phyloP scores from a whole-genome alignment of 2,113 vertebrate species.

The Neodon shergylaensis region DNA sequence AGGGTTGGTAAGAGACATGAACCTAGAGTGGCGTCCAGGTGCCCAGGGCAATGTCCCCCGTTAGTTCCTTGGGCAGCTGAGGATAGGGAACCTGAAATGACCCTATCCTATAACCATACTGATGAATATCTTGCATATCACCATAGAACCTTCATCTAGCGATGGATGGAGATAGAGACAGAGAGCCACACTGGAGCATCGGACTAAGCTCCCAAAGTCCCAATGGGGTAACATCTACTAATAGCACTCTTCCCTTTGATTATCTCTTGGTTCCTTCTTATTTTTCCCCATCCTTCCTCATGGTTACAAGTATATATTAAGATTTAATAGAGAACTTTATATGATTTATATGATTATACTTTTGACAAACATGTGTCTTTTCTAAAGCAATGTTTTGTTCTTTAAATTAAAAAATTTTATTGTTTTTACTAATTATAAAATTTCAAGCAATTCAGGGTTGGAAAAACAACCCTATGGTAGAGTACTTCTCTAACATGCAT shows the following conservation, averaged over 20 bases:
- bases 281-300: neutral
- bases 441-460: neutral
- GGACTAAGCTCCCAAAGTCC: too few relatives aligned
- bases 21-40: too few relatives aligned
- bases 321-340: neutral
- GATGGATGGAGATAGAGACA: too few relatives aligned
- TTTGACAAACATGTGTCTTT: neutral
- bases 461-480: neutral
- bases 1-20: too few relatives aligned
- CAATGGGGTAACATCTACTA: neutral
- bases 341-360: neutral
- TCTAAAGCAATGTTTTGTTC: neutral
- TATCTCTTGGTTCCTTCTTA: slow-evolving; percentile 20
- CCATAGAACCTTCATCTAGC: too few relatives aligned
- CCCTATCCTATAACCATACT: too few relatives aligned
- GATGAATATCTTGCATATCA: too few relatives aligned
- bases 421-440: slow-evolving; percentile 11
- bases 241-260: neutral
- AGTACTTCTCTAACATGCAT: neutral
- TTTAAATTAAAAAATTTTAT: slow-evolving; percentile 6
- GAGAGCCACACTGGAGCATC: too few relatives aligned
- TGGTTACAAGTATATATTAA: neutral
- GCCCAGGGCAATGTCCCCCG: too few relatives aligned
- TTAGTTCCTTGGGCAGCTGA: too few relatives aligned
- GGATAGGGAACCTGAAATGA: too few relatives aligned